Evolutionary conservation across 2,797 vertebrate genomes (phyloP).

Genomic region (Carduelis carduelis): DNA sequence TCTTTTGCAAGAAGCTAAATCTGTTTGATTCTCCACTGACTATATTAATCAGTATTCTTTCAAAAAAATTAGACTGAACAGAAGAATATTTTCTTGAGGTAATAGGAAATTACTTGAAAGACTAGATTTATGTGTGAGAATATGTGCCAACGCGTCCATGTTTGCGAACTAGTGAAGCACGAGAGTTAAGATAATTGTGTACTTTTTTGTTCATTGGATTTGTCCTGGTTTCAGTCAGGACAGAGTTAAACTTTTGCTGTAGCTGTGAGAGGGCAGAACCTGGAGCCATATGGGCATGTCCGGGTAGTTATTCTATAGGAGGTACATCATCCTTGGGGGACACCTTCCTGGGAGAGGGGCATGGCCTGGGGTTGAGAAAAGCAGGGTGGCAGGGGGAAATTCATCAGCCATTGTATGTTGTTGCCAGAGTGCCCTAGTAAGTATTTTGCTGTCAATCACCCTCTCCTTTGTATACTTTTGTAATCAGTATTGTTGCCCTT

Average conservation of each 20-base stretch:
- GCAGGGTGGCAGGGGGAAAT: not conserved
- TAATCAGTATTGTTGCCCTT: not conserved
- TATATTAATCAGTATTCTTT: constrained; percentile 55
- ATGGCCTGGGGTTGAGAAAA: not conserved
- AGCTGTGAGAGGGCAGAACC: not conserved
- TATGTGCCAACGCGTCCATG: not conserved
- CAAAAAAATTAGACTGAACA: constrained; percentile 17
- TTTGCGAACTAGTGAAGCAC: not conserved
- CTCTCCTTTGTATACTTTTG: not conserved
- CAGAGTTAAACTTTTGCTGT: not conserved
- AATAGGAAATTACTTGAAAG: constrained; percentile 41
- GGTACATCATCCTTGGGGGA: accelerated
- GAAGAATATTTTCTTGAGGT: constrained; percentile 43
- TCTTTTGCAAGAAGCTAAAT: constrained; percentile 54
- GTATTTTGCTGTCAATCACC: no score
- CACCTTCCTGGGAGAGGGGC: accelerated
- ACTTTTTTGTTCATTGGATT: not conserved
- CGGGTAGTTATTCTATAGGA: not conserved
- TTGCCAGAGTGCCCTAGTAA: not conserved
- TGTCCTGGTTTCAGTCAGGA: accelerated
- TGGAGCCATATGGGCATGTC: not conserved
- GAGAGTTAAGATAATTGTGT: not conserved
- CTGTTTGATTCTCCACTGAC: constrained; percentile 62
- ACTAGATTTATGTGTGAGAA: not conserved
- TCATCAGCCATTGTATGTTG: not conserved